Evolutionary conservation across 2,113 vertebrate genomes (phyloP), one percentile per base, ranked within the genome.

Genomic region (Mohoua ochrocephala): DNA sequence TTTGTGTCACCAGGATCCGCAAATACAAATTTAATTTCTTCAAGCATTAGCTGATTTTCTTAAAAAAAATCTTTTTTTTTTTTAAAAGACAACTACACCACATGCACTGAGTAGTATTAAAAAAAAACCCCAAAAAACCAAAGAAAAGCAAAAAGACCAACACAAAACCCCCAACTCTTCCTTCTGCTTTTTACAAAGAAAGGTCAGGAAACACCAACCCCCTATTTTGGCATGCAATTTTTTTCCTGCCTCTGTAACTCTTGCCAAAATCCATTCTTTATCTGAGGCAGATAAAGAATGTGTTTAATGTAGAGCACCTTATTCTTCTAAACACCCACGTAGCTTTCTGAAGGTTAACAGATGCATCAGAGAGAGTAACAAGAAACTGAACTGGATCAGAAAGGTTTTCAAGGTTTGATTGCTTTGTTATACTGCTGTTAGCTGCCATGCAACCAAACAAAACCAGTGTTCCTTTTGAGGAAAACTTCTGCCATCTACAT

Each of bases 241-340:
- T 76, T 57, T 61, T 26, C 28, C 35, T 73, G 30, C 37, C 21
- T 94, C 59, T 68, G 11, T 47, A 94, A 75, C 31, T 70, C 23
- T 64, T 44, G 50, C 75, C 44, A 93, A 92, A 91, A 95, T 79
- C 75, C 78, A 75, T 88, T 92, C 35, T 88, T 95, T 91, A 91
- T 84, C 76, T 95, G 23, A 65, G 63, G 57, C 37, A 87, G 65
- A 93, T 95, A 94, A 89, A 84, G 42, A 81, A 86, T 50, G 73
- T 87, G 82, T 78, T 95, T 90, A 93, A 92, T 19, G 30, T 84
- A 90, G 35, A 90, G 27, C 37, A 94, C 86, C 75, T 95, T 88
- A 37, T 39, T 92, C 89, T 88, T 83, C 75, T 84, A 94, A 95
- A 95, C 49, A 84, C 56, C 81, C 42, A 54, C 13, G 1, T 81